Conservation (phyloP, 2,797 vertebrate species). For the Diceros bicornis region DNA sequence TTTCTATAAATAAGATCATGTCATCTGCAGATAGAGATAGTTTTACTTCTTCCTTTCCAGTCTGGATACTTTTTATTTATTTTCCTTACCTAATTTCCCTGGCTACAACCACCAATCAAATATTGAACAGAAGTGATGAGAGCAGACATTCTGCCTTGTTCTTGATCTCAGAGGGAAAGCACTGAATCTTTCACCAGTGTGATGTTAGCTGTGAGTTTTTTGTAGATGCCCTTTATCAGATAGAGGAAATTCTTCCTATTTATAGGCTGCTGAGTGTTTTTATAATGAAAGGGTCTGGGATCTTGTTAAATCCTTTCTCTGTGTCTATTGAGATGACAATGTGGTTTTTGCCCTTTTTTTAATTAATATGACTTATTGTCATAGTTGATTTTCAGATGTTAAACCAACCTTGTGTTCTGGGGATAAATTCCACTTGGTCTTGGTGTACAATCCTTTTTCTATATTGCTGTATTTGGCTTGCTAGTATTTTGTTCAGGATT, state of each 20-base stretch:
- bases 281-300: not conserved
- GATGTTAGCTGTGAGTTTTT: not conserved
- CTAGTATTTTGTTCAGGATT: not conserved
- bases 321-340: not conserved
- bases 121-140: not conserved
- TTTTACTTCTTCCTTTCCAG: conserved; percentile 28
- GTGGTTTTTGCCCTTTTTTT: not conserved
- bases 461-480: conserved; percentile 35
- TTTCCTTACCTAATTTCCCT: not conserved
- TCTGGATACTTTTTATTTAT: not conserved
- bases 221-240: not conserved
- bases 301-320: conserved; percentile 34
- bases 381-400: not conserved
- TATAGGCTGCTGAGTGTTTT: not conserved
- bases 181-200: not conserved
- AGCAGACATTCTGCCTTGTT: not conserved
- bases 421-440: not conserved
- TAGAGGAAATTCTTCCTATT: not conserved
- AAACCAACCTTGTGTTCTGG: not conserved
- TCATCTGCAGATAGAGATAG: not conserved
- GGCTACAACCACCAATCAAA: not conserved
- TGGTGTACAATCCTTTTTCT: not conserved
- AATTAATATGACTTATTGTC: not conserved
- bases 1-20: not conserved
- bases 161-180: not conserved